Evolutionary conservation across 1,140 invertebrate species (phyloP).

Genomic region (Temnothorax curvispinosus): DNA sequence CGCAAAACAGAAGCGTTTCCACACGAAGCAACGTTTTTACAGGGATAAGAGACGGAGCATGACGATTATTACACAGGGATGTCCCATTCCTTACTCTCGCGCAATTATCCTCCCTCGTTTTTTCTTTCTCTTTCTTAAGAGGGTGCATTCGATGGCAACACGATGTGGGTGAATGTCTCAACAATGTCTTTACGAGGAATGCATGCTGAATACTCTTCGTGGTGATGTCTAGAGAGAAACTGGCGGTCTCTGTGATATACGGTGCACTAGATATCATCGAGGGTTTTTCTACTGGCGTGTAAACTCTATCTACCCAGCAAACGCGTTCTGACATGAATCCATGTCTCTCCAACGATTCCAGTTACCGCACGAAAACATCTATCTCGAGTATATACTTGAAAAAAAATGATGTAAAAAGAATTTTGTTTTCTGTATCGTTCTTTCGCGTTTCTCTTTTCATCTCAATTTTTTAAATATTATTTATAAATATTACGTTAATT

Average conservation of each 20-base stretch:
- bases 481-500: neutral
- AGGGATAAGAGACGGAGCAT: slow-evolving; percentile 34
- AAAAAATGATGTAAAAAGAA: neutral
- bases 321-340: neutral
- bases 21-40: slow-evolving; percentile 69
- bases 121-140: slow-evolving; percentile 45
- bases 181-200: slow-evolving; percentile 60
- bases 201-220: slow-evolving; percentile 67
- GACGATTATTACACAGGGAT: slow-evolving; percentile 57
- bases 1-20: slow-evolving; percentile 69
- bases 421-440: neutral
- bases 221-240: slow-evolving; percentile 62
- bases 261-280: slow-evolving; percentile 70
- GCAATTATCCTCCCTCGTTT: slow-evolving; percentile 17
- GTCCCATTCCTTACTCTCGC: slow-evolving; percentile 64
- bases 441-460: neutral
- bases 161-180: slow-evolving; percentile 42
- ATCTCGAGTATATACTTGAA: neutral
- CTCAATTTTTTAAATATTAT: neutral
- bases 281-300: slow-evolving; percentile 58
- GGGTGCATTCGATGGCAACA: slow-evolving; percentile 63
- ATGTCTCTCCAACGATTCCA: neutral
- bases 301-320: slow-evolving; percentile 48
- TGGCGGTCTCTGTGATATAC: slow-evolving; percentile 52
- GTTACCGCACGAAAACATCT: neutral